Evolutionary conservation across 2,797 vertebrate genomes (phyloP), one percentile per base, ranked within the genome.

Genomic region (Melanotaenia boesemani): DNA sequence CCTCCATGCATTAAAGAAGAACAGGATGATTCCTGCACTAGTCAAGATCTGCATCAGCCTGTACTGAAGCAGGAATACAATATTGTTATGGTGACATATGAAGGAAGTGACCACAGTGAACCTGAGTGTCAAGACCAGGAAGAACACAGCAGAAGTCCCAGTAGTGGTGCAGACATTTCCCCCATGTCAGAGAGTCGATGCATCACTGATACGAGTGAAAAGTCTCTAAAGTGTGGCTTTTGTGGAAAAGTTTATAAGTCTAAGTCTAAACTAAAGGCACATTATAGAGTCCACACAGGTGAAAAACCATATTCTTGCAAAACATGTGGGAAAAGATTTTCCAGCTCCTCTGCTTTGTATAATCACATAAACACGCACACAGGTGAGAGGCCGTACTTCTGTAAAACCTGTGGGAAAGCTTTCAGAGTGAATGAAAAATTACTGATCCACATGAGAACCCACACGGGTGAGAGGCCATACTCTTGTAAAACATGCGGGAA

Each of bases 181-280:
- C n/a, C n/a, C 37, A 24, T 10, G 16, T 48, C 48, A 52, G 13
- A 11, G 52, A 26, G 8, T 26, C 22, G 1, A n/a, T 24, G 64
- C 2, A 58, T 20, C 20, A 3, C 30, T 18, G 55, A 5, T 16
- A 5, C 18, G 1, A 20, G 34, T 24, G n/a, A 24, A 22, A 22
- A 22, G 60, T 26, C 60, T 28, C 22, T 63, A 39, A n/a, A 28
- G 20, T 64, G 62, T 4, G 44, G 50, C 26, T 32, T 64, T 9
- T 64, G 62, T 34, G 34, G 32, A 16, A 66, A 66, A 32, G n/a
- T 32, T 13, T 64, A 34, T 5, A 34, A 64, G 62, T 50, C 46
- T 0, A 32, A 30, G 62, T 34, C 20, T 18, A 22, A 22, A 50
- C 30, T 64, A 28, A 64, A 50, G 28, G 46, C 44, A 2, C 62